Evolutionary conservation across 2,113 vertebrate genomes (phyloP), one percentile per base, ranked within the genome.

Genomic region (Protomyctophum bolini): DNA sequence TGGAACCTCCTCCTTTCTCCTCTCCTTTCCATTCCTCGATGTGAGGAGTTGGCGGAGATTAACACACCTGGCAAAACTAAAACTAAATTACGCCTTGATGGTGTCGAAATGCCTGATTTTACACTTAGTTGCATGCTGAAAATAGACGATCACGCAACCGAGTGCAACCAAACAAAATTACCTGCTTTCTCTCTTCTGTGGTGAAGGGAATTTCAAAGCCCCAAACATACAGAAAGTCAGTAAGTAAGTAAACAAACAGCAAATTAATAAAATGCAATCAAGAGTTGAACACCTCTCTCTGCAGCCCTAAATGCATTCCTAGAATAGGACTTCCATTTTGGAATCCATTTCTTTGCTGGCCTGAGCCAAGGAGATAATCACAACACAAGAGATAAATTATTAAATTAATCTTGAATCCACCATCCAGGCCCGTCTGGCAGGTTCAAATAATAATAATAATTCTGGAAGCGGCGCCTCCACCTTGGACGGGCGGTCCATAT

Each of bases 1-100:
- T 64, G 41, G 72, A 76, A 81, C 79, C 73, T 70, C 67, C 15
- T 57, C 59, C 28, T 33, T 50, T 63, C 68, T 58, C 65, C 7
- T 65, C 61, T 15, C 64, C 55, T 51, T 50, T 58, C 28, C 58
- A 7, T 66, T 58, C 68, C 12, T 54, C 52, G 70, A 62, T 70
- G 33, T 58, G 48, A 10, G 67, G 15, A 68, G 57, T 59, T 29
- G 47, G 14, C 72, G 56, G 50, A 49, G 10, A 54, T 41, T 41
- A 4, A 41, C 33, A 6, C 50, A 52, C 50, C 3, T 7, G 50
- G 9, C 50, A 10, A 21, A 2, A 21, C 21, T 21, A 21, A 21
- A 21, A 21, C 21, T 21, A 21, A 21, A 1, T 21, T 21, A 21
- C 21, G 21, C 21, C 21, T 21, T 21, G 21, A 21, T 21, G 21